Percentiles rank a stretch among this genome's conserved stretches.
These are phyloP conservation scores for Strigamia transsilvanica DNA, from an alignment of 2,888 invertebrate genomes.

Conservation along the genomic window DNA sequence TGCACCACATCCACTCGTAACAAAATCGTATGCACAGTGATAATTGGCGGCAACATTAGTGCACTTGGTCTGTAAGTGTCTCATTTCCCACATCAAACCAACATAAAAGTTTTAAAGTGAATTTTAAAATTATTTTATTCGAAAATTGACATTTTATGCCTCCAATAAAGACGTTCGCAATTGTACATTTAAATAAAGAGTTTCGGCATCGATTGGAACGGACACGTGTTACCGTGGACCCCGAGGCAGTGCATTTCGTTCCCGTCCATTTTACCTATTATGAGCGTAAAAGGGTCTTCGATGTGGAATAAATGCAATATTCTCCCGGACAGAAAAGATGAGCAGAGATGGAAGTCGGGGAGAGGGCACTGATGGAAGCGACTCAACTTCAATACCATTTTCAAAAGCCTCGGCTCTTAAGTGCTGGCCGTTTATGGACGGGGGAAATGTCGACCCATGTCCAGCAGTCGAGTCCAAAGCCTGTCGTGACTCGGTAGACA, in stretches of 20 bases:
- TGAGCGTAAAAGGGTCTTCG: constrained; percentile 23
- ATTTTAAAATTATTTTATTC: neutral
- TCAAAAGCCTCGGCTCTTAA: constrained; percentile 26
- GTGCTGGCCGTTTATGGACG: constrained; percentile 47
- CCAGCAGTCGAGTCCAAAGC: constrained; percentile 44
- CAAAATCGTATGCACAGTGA: too few relatives aligned
- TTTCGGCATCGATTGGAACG: constrained; percentile 15
- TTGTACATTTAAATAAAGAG: constrained; percentile 15
- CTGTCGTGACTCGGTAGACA: constrained; percentile 45
- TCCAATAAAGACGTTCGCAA: neutral
- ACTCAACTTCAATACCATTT: constrained; percentile 42
- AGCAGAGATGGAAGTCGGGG: neutral
- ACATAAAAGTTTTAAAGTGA: neutral
- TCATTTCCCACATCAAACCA: neutral
- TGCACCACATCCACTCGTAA: too few relatives aligned
- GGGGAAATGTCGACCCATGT: constrained; percentile 46
- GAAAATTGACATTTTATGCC: constrained; percentile 7
- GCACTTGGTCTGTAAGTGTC: neutral
- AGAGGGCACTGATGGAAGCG: neutral
- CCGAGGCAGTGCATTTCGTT: constrained; percentile 33
- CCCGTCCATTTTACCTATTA: constrained; percentile 41
- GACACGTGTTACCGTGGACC: constrained; percentile 12
- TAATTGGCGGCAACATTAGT: neutral
- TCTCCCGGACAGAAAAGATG: constrained; percentile 39
- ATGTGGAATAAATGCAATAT: constrained; percentile 40